Conservation (phyloP, 2,888 invertebrate genomes). For the Teleiodes luculella region DNA sequence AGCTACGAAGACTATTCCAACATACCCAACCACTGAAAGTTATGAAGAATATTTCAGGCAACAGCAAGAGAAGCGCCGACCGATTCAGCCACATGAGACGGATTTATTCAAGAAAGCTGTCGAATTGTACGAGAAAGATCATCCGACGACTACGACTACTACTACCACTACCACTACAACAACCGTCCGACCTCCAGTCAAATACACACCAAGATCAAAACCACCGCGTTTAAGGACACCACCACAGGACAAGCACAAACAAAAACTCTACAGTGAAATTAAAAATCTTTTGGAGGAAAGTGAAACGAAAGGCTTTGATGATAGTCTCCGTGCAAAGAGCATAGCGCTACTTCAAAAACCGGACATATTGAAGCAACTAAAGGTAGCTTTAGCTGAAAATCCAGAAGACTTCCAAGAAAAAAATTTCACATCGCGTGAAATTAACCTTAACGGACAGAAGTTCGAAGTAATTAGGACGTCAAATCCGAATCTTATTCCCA, state of each 20-base stretch:
- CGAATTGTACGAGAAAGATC: conserved; percentile 82
- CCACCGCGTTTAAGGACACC: conserved; percentile 58
- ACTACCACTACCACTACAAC: conserved; percentile 83
- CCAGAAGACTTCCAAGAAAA: conserved; percentile 81
- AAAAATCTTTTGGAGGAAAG: conserved; percentile 76
- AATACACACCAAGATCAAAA: conserved; percentile 54
- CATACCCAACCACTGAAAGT: conserved; percentile 70
- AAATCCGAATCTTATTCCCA: conserved; percentile 83
- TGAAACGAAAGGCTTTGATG: conserved; percentile 77
- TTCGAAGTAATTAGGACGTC: conserved; percentile 85
- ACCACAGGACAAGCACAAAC: conserved; percentile 74
- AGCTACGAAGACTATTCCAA: conserved; percentile 79
- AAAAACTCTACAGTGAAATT: conserved; percentile 79
- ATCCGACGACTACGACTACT: conserved; percentile 83
- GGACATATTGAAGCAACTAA: conserved; percentile 85
- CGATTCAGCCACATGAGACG: conserved; percentile 81
- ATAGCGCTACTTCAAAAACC: conserved; percentile 82
- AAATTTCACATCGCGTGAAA: conserved; percentile 85
- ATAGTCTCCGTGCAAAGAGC: conserved; percentile 69
- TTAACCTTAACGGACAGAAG: conserved; percentile 86
- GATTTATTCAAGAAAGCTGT: conserved; percentile 82
- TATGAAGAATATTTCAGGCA: conserved; percentile 61
- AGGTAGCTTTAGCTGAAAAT: conserved; percentile 84
- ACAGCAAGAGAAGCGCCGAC: conserved; percentile 64
- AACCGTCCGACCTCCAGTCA: conserved; percentile 55